Percentiles rank a stretch among this genome's conserved stretches.
phyloP scores from a whole-genome alignment of 2,797 vertebrate species.

The Hippopotamyrus pictus region DNA sequence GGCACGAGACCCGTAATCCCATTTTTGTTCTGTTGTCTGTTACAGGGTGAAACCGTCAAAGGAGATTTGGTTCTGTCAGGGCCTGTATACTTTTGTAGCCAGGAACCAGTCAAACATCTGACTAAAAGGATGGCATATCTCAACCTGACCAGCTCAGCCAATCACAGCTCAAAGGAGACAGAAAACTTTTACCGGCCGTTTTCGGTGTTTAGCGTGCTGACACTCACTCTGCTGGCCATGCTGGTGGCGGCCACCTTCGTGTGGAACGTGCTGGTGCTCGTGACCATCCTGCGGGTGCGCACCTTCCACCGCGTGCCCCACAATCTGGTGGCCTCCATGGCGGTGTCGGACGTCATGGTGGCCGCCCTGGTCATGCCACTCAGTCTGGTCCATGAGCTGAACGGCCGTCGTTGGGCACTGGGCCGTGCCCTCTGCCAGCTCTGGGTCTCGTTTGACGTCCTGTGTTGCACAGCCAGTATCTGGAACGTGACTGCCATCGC shows the following conservation, averaged over 20 bases:
- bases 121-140: conserved; percentile 53
- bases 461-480: conserved; percentile 97
- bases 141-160: conserved; percentile 51
- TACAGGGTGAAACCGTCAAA: conserved; percentile 2
- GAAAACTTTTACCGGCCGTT: conserved; percentile 57
- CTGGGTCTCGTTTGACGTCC: conserved; percentile 90
- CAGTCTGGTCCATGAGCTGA: conserved; percentile 82
- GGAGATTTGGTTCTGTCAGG: background rate
- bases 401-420: conserved; percentile 80
- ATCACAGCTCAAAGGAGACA: conserved; percentile 48
- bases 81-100: background rate
- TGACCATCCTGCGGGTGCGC: conserved; percentile 86
- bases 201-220: conserved; percentile 78
- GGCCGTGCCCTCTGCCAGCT: conserved; percentile 83
- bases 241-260: conserved; percentile 84
- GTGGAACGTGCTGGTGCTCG: conserved; percentile 89
- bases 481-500: conserved; percentile 97
- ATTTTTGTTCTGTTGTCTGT: background rate
- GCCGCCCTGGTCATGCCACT: conserved; percentile 92
- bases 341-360: conserved; percentile 89
- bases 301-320: conserved; percentile 92
- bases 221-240: conserved; percentile 78
- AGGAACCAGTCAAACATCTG: conserved; percentile 30
- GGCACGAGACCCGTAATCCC: background rate
- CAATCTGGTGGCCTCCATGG: conserved; percentile 95